Conservation (phyloP, 2,888 invertebrate species). For the Plusia festucae region DNA sequence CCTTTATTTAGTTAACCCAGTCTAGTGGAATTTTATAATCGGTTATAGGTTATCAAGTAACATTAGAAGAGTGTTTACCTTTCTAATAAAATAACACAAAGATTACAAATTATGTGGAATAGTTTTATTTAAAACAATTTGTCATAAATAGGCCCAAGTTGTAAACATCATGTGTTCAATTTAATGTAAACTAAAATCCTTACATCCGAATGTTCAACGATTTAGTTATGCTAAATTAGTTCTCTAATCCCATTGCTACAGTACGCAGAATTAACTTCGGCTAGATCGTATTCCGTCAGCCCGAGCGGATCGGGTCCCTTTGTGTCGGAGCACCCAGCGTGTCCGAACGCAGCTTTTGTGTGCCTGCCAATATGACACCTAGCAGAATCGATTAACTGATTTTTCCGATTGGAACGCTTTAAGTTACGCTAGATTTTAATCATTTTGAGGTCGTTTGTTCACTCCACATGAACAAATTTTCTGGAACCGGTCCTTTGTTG, state of each 20-base stretch:
- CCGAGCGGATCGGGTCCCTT: slow-evolving; percentile 65
- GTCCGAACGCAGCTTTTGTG: slow-evolving; percentile 71
- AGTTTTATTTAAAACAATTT: neutral
- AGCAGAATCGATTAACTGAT: slow-evolving; percentile 75
- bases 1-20: neutral
- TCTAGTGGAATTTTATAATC: slow-evolving; percentile 1
- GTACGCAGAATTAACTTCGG: slow-evolving; percentile 36
- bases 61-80: slow-evolving; percentile 32
- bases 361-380: slow-evolving; percentile 75
- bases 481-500: neutral
- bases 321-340: slow-evolving; percentile 73
- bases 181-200: slow-evolving; percentile 2
- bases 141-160: neutral
- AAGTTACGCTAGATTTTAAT: slow-evolving; percentile 24
- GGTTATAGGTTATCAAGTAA: slow-evolving; percentile 42
- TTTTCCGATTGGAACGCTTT: slow-evolving; percentile 56
- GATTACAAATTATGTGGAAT: neutral
- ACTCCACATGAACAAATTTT: neutral
- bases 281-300: slow-evolving; percentile 65
- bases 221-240: neutral
- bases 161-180: neutral
- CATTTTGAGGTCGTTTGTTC: neutral
- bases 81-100: slow-evolving; percentile 2
- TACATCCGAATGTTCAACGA: neutral
- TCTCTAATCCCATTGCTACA: slow-evolving; percentile 3